These are phyloP conservation scores for Indicator maculatus DNA, from an alignment of 2,113 vertebrate genomes.

Conservation along the genomic window DNA sequence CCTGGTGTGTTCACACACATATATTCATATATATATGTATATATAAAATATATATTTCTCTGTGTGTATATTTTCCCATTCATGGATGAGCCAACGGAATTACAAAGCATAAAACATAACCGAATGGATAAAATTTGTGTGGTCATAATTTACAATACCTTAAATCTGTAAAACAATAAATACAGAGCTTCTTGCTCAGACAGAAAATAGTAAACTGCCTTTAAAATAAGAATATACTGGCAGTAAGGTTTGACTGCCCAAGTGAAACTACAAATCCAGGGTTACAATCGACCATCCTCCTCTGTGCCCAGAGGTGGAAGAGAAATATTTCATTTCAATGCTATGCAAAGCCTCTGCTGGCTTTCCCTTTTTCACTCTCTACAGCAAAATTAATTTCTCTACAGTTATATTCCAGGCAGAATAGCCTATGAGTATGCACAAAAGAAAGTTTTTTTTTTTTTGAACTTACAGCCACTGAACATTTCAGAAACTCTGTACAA, in stretches of 20 bases:
- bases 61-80: not conserved
- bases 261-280: not conserved
- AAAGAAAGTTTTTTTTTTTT: not conserved
- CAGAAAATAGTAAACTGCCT: not conserved
- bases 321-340: not conserved
- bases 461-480: not conserved
- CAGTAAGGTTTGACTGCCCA: not conserved
- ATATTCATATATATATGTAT: not conserved
- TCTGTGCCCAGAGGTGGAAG: not conserved
- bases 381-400: not conserved
- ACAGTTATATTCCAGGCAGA: not conserved
- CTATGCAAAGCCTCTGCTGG: not conserved
- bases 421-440: not conserved
- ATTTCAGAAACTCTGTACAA: not conserved
- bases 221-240: not conserved
- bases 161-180: not conserved
- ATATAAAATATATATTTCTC: not conserved
- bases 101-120: not conserved
- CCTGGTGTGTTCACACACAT: not conserved
- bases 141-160: not conserved
- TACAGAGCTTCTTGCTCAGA: not conserved
- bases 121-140: not conserved
- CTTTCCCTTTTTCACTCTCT: not conserved
- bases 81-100: not conserved
- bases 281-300: rapidly evolving